Conservation (phyloP, 2,113 vertebrate species). For the Neoarius graeffei region DNA sequence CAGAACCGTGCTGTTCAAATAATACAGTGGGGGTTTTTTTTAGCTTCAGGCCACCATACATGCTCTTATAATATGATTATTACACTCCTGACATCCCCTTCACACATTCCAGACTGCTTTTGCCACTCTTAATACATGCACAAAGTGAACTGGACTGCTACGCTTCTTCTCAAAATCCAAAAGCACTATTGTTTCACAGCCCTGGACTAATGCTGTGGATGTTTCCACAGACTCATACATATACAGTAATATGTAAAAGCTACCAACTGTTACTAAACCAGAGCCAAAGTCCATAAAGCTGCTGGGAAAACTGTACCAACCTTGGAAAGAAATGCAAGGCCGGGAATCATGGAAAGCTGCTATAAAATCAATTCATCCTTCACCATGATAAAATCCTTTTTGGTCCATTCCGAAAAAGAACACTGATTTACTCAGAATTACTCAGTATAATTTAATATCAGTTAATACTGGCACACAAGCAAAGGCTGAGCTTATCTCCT, state of each 20-base stretch:
- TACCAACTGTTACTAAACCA: neutral
- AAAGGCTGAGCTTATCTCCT: neutral
- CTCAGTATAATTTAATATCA: neutral
- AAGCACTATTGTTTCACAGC: conserved; percentile 16
- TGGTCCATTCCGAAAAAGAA: neutral
- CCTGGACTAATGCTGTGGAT: conserved; percentile 19
- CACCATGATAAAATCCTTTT: neutral
- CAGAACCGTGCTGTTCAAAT: conserved; percentile 12
- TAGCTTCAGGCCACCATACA: conserved; percentile 11
- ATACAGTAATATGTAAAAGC: conserved; percentile 34
- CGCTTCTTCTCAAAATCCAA: conserved; percentile 36
- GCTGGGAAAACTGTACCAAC: neutral
- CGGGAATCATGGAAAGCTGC: neutral
- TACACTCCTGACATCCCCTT: conserved; percentile 42
- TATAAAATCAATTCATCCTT: neutral
- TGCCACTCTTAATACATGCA: conserved; percentile 34
- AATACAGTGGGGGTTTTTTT: conserved; percentile 20
- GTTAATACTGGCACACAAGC: neutral
- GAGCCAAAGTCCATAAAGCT: conserved; percentile 18
- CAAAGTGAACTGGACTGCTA: conserved; percentile 38
- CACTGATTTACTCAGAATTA: neutral
- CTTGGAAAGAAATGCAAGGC: conserved; percentile 12
- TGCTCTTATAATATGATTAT: conserved; percentile 41
- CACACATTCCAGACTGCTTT: conserved; percentile 44
- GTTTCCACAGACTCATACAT: conserved; percentile 39